Evolutionary conservation across 2,113 vertebrate species (phyloP), one percentile per base, ranked within the genome.

Genomic region (Aviceda subcristata): DNA sequence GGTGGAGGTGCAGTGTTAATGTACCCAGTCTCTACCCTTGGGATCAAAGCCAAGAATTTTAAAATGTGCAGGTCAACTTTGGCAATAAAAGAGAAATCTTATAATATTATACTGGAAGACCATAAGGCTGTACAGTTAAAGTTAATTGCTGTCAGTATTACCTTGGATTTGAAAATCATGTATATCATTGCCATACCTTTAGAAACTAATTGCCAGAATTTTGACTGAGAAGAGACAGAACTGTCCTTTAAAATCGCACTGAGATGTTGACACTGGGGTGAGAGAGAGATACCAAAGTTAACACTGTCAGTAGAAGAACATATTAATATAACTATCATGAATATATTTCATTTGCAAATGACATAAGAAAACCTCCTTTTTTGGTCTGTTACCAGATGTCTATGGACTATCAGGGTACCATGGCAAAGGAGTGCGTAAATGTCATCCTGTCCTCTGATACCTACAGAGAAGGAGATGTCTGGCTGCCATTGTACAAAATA

Each of bases 381-480:
- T 5, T 64, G 11, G 7, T 56, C 56, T 60, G 19, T 81, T 63
- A 30, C 14, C 30, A 43, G 43, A 26, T 63, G 10, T 53, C 57
- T 62, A 4, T 4, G 32, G 34, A 51, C 41, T 79, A 7, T n/a
- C 17, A 62, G 10, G 24, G 7, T 69, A 38, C 15, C 19, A 1
- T 29, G 22, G 21, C 0, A 0, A 88, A 67, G 26, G 32, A 69
- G 5, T 4, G 1, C 53, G 7, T 73, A 73, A 41, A 57, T 77
- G 4, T 64, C 32, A 83, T 57, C 27, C 78, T 83, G 50, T 10
- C n/a, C 26, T n/a, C n/a, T n/a, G 24, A 30, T 74, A 30, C 10
- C 68, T 74, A 46, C 20, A 68, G 15, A 68, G 30, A 59, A 87
- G 46, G 24, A 59, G 38, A 48, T 41, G 38, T 91, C 80, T 94